Conservation (phyloP, 2,888 invertebrate species). For the Hoplodrina blanda region DNA sequence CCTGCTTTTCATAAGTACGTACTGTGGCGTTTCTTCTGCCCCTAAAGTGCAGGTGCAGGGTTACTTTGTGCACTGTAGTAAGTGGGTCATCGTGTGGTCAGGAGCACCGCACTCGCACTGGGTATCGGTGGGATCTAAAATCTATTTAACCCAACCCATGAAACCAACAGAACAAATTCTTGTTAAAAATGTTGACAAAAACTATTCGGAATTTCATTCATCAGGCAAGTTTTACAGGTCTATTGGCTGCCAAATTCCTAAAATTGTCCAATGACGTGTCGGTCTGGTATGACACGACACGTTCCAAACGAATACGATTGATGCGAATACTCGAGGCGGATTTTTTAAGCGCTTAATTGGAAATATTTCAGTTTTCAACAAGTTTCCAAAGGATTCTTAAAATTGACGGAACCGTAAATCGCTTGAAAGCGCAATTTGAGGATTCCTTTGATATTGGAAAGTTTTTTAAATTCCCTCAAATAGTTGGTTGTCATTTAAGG, state of each 20-base stretch:
- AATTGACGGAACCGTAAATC: slow-evolving; percentile 12
- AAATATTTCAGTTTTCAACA: slow-evolving; percentile 46
- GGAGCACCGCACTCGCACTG: too few relatives aligned
- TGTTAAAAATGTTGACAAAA: too few relatives aligned
- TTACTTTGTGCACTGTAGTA: too few relatives aligned
- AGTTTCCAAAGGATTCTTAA: slow-evolving; percentile 33
- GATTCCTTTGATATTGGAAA: slow-evolving; percentile 25
- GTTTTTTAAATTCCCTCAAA: slow-evolving; percentile 5
- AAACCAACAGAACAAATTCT: too few relatives aligned
- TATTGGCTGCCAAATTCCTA: slow-evolving; percentile 22
- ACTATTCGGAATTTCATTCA: too few relatives aligned
- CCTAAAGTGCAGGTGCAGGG: too few relatives aligned
- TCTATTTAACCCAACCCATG: too few relatives aligned
- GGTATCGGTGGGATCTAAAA: too few relatives aligned
- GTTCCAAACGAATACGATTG: slow-evolving; percentile 35
- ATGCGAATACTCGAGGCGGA: slow-evolving; percentile 35
- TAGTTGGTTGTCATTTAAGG: neutral
- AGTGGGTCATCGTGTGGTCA: too few relatives aligned
- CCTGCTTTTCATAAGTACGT: too few relatives aligned
- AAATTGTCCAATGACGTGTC: slow-evolving; percentile 40
- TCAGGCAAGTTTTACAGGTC: neutral
- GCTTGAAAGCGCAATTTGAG: slow-evolving; percentile 18
- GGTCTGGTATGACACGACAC: slow-evolving; percentile 38
- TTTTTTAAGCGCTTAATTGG: slow-evolving; percentile 51
- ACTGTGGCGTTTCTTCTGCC: too few relatives aligned